Evolutionary conservation across 2,888 invertebrate species (phyloP), one percentile per base, ranked within the genome.

Genomic region (Spodoptera littoralis): DNA sequence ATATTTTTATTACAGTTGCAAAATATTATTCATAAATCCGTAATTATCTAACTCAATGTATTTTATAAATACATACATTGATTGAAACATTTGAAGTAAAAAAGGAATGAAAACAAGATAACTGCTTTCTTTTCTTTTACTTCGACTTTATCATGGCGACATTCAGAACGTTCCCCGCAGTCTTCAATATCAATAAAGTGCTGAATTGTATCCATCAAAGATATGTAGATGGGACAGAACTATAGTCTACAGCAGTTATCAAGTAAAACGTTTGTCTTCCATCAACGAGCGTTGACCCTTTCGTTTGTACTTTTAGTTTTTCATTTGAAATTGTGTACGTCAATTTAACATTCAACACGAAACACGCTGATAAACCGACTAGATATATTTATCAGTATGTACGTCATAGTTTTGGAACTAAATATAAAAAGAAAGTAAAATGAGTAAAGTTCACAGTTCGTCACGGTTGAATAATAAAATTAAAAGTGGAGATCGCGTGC

Each of bases 371-470:
- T 46, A 63, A 54, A 22, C 3, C n/a, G 30, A 45, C 30, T 6
- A 11, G 43, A 43, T 41, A n/a, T 60, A n/a, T 60, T 57, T 12
- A 44, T 12, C 6, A 49, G 48, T 45, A 36, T 49, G 46, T 53
- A 64, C 30, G 60, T 65, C 56, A 57, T n/a, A 48, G 57, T 60
- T 46, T 27, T 42, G 49, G 51, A 62, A 68, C 27, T 53, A 67
- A 76, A 67, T 74, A 56, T 71, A 64, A 77, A 73, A 80, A 74
- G 84, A 86, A 86, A 87, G 82, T 81, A 80, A 83, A 81, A 86
- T 82, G 79, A 79, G 56, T 65, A 70, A 80, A 86, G 92, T 92
- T 92, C 91, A 88, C 87, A 82, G 92, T 80, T 88, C 91, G 78
- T 68, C 73, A 75, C 74, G 76, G 74, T 80, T 76, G 65, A 82